Evolutionary conservation across 2,888 invertebrate genomes (phyloP), one percentile per base, ranked within the genome.

Genomic region (Agrochola macilenta): DNA sequence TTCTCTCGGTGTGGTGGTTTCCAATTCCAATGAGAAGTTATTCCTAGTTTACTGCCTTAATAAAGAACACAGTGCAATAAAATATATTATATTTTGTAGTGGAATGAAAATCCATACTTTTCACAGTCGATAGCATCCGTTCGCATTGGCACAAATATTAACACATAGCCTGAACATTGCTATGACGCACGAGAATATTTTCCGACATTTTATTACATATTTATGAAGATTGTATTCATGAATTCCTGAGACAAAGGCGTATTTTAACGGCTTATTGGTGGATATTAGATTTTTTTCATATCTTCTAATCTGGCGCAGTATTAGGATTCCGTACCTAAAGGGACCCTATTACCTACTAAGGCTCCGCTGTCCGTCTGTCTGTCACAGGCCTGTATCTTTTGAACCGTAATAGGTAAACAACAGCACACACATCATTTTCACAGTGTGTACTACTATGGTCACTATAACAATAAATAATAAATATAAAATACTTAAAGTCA

Each of bases 151-250:
- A 79, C 35, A 76, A 64, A 83, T 81, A 78, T 83, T 78, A 81
- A 78, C 66, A 75, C 69, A 69, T 63, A 57, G 60, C 65, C 58
- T n/a, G 65, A 82, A 75, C 43, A 61, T 54, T 72, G 69, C 52
- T 70, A 78, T 85, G 78, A 78, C 65, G 52, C 60, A 43, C 43
- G 61, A 75, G 69, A 79, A 86, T 79, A 87, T 80, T 81, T 80
- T 69, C 52, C 71, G 69, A 74, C 86, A 79, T 70, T 84, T 83
- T 83, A 85, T 87, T 61, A 85, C 80, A 73, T 87, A 87, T 89
- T 83, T 89, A 90, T 90, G 89, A 86, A 87, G 86, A 89, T 90
- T 76, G 70, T 89, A 90, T 90, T 90, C 89, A 89, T 90, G 85
- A 85, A 88, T 89, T 88, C 87, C 73, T n/a, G 78, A 81, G 81